Base-by-base conservation (phyloP, 2,888 invertebrate genomes). In the Lordiphosa andalusiaca region DNA sequence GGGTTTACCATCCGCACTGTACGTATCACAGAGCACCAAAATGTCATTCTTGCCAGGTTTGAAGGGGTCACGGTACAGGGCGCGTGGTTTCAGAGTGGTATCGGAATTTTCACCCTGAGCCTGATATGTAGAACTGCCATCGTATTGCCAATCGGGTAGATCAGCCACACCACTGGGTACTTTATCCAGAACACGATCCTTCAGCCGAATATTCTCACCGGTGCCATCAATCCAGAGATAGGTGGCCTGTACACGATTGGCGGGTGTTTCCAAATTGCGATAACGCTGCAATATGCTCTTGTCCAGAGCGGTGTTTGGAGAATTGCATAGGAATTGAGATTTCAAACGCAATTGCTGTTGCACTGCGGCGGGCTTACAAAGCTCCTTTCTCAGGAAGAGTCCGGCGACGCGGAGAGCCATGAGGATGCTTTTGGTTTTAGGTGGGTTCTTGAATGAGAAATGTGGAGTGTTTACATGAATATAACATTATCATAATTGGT, bases 1-100 rank as follows among this genome's bases (percentile, higher is more conserved):
- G 1, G 89, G 86, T 19, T 81, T 62, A 4, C 83, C 83, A 69
- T 93, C 92, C 75, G 91, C 90, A 66, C 91, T 91, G 88, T 94
- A 95, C 0, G 95, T 94, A 83, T 96, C 96, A 66, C 95, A 94
- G 63, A 96, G 90, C 5, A 95, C 93, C 56, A 96, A 86, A 71
- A 94, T 92, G 88, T 95, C 93, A 85, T 92, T 92, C 57, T 93
- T 93, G 23, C 94, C 93, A 0, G 85, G 78, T 71, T 94, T 91
- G 88, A 96, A 95, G 4, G 96, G 96, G 88, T 96, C 95, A 53
- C 92, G 92, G 90, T 94, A 96, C 78, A 96, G 90, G 54, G 93
- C 93, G 62, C 94, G 92, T 0, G 96, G 96, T 82, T 94, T 91
- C 48, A 96, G 90, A 83, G 92, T 94, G 57, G 93, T 93, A 88